Evolutionary conservation across 2,888 invertebrate genomes (phyloP), one percentile per base, ranked within the genome.

Genomic region (Linyphia triangularis): DNA sequence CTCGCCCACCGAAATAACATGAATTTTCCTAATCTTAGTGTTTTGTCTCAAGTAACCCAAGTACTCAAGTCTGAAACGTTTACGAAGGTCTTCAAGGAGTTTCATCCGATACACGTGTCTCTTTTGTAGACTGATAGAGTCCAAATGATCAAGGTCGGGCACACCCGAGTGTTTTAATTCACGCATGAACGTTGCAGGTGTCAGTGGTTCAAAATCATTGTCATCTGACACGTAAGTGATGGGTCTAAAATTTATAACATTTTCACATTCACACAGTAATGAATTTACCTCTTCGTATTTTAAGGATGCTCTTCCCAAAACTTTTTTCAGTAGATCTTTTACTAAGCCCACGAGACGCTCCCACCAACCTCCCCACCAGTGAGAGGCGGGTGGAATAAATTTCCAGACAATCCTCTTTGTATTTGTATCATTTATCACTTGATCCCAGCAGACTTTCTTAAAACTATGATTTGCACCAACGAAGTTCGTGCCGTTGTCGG

Each of bases 301-400:
- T 16, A 79, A 30, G 16, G 13, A 10, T 7, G 79, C 24, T 0
- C 26, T 1, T 40, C 78, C 65, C 10, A 78, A 19, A 2, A 67
- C 28, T 65, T 57, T 78, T 24, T 24, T 43, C n/a, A 78, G 43
- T 5, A 65, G 6, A 7, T 85, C 85, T 90, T 94, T 93, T 9
- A 93, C 40, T 7, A 92, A 67, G 6, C 92, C 91, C n/a, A 93
- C 91, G 6, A 93, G 89, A 24, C 93, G 90, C 90, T 93, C 93
- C 91, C 92, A 93, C 90, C 92, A 92, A 63, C 93, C 93, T 61
- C 93, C 93, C 92, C 92, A 92, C 93, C 93, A 93, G 1, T 93
- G 91, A 4, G 93, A 92, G 0, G 91, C 89, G 4, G 92, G 92
- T 3, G 92, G 92, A 75, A 92, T 93, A 86, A 93, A 93, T 10